Evolutionary conservation across 2,888 invertebrate genomes (phyloP).

Genomic region (Mechanitis mazaeus): DNA sequence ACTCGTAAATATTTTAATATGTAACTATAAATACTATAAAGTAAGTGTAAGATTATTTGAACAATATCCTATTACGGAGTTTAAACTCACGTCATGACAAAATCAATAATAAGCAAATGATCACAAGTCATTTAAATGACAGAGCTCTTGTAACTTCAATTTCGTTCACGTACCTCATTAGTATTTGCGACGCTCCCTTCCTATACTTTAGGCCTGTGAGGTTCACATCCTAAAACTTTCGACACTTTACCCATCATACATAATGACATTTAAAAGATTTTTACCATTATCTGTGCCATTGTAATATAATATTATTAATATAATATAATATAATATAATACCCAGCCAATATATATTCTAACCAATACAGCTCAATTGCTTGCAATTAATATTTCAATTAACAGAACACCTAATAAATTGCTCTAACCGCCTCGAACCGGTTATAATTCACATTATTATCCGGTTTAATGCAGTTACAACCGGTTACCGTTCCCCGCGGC

Average conservation of each 20-base stretch:
- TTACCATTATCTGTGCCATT: no score
- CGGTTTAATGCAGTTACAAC: slow-evolving; percentile 52
- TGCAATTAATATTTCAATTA: slow-evolving; percentile 21
- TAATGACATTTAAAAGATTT: no score
- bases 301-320: not conserved
- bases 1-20: no score
- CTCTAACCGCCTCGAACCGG: slow-evolving; percentile 36
- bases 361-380: slow-evolving; percentile 4
- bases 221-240: slow-evolving; percentile 9
- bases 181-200: slow-evolving; percentile 16
- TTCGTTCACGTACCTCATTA: slow-evolving; percentile 23
- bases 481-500: slow-evolving; percentile 33
- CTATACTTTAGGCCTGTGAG: slow-evolving; percentile 14
- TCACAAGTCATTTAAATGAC: not conserved
- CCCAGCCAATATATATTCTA: not conserved
- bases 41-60: no score
- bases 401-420: slow-evolving; percentile 21
- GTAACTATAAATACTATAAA: no score
- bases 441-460: slow-evolving; percentile 53
- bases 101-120: no score
- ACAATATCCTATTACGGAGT: not conserved
- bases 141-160: slow-evolving; percentile 1
- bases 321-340: not conserved
- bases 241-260: not conserved
- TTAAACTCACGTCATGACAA: not conserved